phyloP scores from a whole-genome alignment of 2,888 invertebrate species.

The Geotrupes spiniger region DNA sequence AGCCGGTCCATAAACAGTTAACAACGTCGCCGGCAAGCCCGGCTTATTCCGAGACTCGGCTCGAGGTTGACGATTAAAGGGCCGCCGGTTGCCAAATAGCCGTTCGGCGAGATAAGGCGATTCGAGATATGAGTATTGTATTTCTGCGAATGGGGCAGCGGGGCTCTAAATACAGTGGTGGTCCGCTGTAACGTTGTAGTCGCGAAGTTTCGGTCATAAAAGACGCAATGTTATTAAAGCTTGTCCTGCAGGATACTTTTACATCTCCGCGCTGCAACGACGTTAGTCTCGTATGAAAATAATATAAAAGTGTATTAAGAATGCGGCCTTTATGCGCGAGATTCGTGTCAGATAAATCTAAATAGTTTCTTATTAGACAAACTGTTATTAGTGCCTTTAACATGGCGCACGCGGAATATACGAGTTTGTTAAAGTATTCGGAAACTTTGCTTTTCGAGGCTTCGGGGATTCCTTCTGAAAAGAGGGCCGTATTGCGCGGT shows the following conservation, averaged over 20 bases:
- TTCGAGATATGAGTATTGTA: constrained; percentile 9
- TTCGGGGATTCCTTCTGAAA: too few species aligned
- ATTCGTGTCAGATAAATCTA: too few species aligned
- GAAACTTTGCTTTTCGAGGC: too few species aligned
- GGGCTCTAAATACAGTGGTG: constrained; percentile 3
- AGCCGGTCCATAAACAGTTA: constrained; percentile 13
- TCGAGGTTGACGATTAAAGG: constrained; percentile 6
- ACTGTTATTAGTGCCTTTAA: too few species aligned
- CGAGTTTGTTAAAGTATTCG: too few species aligned
- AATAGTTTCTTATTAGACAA: too few species aligned
- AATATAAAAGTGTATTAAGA: too few species aligned
- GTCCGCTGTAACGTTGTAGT: not conserved
- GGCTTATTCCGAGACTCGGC: constrained; percentile 9
- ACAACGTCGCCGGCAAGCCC: constrained; percentile 12
- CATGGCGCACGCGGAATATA: too few species aligned
- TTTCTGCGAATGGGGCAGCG: constrained; percentile 4
- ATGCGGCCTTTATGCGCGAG: too few species aligned
- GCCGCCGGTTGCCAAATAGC: constrained; percentile 9
- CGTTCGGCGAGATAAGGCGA: constrained; percentile 5
- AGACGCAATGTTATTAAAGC: constrained; percentile 17
- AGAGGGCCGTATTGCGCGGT: too few species aligned
- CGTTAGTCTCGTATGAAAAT: too few species aligned
- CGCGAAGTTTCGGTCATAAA: constrained; percentile 1
- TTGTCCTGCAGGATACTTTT: constrained; percentile 15
- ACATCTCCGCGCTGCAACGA: too few species aligned